Conservation (phyloP, 2,797 vertebrate genomes). For the Enteromius thamalakanensis region DNA sequence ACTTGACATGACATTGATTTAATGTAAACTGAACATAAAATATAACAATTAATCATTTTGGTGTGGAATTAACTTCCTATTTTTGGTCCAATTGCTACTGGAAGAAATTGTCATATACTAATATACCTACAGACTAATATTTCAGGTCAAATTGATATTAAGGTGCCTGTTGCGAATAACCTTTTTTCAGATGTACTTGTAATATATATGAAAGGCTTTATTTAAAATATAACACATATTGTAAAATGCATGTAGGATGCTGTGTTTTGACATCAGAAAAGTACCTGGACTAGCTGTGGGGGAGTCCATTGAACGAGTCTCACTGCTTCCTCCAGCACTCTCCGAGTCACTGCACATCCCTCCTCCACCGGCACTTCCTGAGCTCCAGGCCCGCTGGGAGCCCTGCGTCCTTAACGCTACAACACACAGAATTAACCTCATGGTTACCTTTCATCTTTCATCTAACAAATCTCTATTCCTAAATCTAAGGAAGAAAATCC, state of each 20-base stretch:
- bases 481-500: not conserved
- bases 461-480: not conserved
- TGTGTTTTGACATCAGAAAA: not conserved
- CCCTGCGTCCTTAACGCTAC: constrained; percentile 35
- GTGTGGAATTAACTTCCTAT: not conserved
- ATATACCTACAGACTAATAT: no score
- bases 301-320: constrained; percentile 96
- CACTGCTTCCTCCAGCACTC: constrained; percentile 96
- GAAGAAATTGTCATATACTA: no score
- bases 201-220: not conserved
- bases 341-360: constrained; percentile 97
- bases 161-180: not conserved
- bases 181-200: not conserved
- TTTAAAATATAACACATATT: not conserved
- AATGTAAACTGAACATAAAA: not conserved
- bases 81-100: not conserved
- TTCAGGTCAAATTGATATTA: no score
- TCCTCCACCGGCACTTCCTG: constrained; percentile 83
- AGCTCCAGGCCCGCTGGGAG: constrained; percentile 55
- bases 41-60: not conserved
- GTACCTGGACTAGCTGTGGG: constrained; percentile 96
- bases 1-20: not conserved
- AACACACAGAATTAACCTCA: constrained; percentile 38
- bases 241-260: not conserved
- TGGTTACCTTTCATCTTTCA: not conserved